phyloP scores from a whole-genome alignment of 2,888 invertebrate species.

The Agrotis clavis region DNA sequence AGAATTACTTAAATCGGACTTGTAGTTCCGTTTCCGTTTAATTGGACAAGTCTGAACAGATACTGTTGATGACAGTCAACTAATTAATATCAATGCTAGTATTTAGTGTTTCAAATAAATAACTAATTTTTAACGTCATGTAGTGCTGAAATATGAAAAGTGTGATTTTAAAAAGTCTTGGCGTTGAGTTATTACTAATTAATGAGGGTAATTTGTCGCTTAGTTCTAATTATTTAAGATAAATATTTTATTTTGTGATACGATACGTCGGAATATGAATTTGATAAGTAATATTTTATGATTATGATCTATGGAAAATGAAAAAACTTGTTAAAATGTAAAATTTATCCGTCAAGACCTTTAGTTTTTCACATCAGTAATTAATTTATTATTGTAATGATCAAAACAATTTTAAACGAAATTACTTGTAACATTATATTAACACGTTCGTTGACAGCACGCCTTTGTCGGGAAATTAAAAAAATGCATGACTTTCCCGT shows the following conservation, averaged over 20 bases:
- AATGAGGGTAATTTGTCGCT: neutral
- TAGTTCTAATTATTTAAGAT: neutral
- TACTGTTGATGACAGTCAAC: neutral
- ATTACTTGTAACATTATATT: too few species aligned
- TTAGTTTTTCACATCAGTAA: neutral
- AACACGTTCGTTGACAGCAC: too few species aligned
- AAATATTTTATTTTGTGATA: neutral
- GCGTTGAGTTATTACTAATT: neutral
- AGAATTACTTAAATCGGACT: too few species aligned
- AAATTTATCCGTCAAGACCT: neutral
- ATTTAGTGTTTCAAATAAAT: constrained; percentile 1
- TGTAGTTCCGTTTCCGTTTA: too few species aligned
- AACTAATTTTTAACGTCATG: neutral
- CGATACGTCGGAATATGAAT: too few species aligned
- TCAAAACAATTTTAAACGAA: too few species aligned
- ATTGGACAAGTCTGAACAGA: neutral
- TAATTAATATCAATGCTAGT: neutral
- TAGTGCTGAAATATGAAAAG: neutral
- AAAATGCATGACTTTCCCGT: too few species aligned
- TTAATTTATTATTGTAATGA: neutral
- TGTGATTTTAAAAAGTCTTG: neutral
- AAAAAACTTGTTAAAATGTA: neutral
- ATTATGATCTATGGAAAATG: neutral
- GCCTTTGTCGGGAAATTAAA: too few species aligned
- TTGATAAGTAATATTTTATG: too few species aligned